Percentiles rank a stretch among this genome's conserved stretches.
Evolutionary conservation across 2,797 vertebrate genomes (phyloP).

Genomic region (Otolemur crassicaudatus): DNA sequence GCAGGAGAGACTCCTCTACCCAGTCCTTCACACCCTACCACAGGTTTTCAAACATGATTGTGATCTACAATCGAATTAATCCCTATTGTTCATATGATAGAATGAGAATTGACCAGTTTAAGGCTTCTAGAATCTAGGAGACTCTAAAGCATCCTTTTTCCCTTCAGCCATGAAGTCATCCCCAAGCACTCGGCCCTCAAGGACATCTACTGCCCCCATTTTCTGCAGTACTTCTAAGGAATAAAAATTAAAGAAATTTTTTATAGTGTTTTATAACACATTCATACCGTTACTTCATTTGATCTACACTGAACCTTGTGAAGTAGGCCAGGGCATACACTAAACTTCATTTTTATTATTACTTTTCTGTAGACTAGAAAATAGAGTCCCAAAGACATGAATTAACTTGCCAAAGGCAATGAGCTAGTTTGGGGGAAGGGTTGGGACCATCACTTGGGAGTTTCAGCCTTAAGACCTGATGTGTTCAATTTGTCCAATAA

Average conservation of each 20-base stretch:
- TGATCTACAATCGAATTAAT: neutral
- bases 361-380: neutral
- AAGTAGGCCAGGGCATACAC: neutral
- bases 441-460: neutral
- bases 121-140: neutral
- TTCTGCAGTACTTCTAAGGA: neutral
- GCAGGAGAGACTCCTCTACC: neutral
- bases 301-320: neutral
- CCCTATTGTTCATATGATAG: neutral
- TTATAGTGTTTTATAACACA: neutral
- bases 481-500: neutral
- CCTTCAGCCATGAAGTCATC: neutral
- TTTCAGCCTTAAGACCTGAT: neutral
- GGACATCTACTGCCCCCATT: neutral
- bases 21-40: neutral
- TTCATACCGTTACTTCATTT: neutral
- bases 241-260: neutral
- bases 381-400: neutral
- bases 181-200: neutral
- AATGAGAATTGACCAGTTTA: neutral
- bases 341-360: neutral
- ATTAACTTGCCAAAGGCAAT: neutral
- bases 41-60: neutral
- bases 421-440: neutral
- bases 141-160: neutral